Base-by-base conservation (phyloP, 2,797 vertebrate species). In the Remorina albescens region DNA sequence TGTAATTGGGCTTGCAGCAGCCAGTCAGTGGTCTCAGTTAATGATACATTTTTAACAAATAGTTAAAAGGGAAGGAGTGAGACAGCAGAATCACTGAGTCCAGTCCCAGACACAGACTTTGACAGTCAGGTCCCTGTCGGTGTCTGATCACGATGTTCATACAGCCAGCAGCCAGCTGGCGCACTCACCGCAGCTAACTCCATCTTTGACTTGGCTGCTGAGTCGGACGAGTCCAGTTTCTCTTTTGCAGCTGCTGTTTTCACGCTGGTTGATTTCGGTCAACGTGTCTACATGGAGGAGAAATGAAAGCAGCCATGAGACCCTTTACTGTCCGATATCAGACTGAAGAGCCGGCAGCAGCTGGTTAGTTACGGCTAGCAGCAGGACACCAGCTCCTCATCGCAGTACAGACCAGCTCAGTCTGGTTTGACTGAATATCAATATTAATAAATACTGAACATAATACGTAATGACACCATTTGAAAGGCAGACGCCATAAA, bases 151-250 rank as follows among this genome's bases (percentile, higher is more conserved):
- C 16, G 10, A 25, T 25, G 26, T 13, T 30, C 59, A 49, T 10
- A 16, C 6, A 25, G n/a, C n/a, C 21, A 16, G 30, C 62, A 57
- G 26, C 19, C 58, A 39, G 67, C 85, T 66, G 57, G 44, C 34
- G 37, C 39, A 92, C 94, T 94, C 80, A 95, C 94, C 91, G 91
- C 56, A 25, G 83, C 75, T 16, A 93, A 37, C 82, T 95, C 95
- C 95, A 95, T 95, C 69, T 72, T 90, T 37, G 90, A 82, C 13
- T 60, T 6, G 65, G 91, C 69, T 34, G 81, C 59, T 2, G 90
- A 74, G 15, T 28, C 60, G 36, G 86, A 62, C 0, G 86, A 60
- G 65, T 86, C 81, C 80, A 73, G 75, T 57, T 85, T 84, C 41
- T 73, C 69, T 26, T 18, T 70, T 34, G 58, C 21, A 54, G 56